phyloP scores from a whole-genome alignment of 2,888 invertebrate species.

The Drosophila fulvimacula region DNA sequence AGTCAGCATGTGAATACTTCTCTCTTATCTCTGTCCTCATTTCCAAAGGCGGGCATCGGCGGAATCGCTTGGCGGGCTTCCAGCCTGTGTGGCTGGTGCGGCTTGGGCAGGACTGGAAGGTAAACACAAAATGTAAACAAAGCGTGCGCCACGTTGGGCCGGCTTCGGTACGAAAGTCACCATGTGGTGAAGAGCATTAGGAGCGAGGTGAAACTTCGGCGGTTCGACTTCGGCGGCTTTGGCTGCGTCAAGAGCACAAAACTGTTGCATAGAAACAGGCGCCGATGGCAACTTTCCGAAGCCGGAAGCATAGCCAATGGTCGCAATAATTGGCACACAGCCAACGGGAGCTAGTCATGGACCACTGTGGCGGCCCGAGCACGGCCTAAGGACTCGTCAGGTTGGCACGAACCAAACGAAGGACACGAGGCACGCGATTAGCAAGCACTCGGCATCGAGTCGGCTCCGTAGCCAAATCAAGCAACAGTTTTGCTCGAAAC shows the following conservation, averaged over 20 bases:
- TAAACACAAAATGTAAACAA: conserved; percentile 80
- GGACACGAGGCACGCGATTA: conserved; percentile 18
- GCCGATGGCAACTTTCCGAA: conserved; percentile 59
- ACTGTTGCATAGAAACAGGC: conserved; percentile 52
- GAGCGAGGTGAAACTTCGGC: neutral
- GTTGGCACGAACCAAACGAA: neutral
- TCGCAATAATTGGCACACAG: conserved; percentile 57
- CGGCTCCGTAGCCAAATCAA: conserved; percentile 22
- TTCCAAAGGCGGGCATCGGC: neutral
- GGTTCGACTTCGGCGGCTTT: conserved; percentile 16
- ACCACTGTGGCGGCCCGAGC: conserved; percentile 13
- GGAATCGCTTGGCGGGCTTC: neutral
- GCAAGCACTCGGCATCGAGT: conserved; percentile 8
- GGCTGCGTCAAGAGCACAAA: conserved; percentile 12
- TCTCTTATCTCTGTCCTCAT: no score
- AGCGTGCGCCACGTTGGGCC: conserved; percentile 57
- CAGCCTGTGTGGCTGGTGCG: neutral
- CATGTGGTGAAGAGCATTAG: conserved; percentile 32
- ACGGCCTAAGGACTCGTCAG: neutral
- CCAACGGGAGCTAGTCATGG: conserved; percentile 60
- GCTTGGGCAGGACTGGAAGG: conserved; percentile 53
- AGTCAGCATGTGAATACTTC: no score
- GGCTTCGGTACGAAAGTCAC: conserved; percentile 49
- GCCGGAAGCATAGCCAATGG: conserved; percentile 38
- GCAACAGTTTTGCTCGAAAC: conserved; percentile 76